Conservation (phyloP, 2,113 vertebrate genomes). For the Anser cygnoides region DNA sequence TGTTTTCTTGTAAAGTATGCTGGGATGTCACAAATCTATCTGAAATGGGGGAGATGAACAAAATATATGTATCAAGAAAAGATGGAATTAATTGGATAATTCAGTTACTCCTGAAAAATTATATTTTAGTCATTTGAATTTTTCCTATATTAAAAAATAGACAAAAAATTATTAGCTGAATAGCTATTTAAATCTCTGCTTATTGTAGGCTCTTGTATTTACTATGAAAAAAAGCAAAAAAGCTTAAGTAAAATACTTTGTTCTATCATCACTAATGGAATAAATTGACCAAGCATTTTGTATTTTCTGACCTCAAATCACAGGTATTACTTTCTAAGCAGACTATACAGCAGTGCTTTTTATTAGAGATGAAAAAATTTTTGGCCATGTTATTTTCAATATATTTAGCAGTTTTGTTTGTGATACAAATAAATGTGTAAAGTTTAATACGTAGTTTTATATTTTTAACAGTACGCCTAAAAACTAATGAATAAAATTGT, state of each 20-base stretch:
- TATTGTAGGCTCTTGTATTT: not conserved
- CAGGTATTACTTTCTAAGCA: not conserved
- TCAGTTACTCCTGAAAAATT: not conserved
- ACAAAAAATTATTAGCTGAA: not conserved
- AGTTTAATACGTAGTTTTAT: not conserved
- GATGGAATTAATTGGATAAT: not conserved
- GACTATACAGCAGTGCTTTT: not conserved
- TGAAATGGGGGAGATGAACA: slow-evolving; percentile 39
- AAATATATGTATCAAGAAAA: not conserved
- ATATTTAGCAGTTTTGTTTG: not conserved
- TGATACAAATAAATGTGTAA: not conserved
- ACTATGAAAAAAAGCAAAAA: not conserved
- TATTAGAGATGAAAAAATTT: not conserved
- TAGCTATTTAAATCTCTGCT: not conserved
- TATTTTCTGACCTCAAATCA: not conserved
- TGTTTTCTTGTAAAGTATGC: slow-evolving; percentile 87
- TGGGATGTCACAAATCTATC: slow-evolving; percentile 88
- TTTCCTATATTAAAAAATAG: not conserved
- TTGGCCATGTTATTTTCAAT: not conserved
- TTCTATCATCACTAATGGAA: not conserved
- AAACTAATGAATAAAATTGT: not conserved
- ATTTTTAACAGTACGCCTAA: not conserved
- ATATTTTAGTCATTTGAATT: not conserved
- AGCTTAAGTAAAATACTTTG: not conserved
- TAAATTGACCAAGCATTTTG: not conserved